Evolutionary conservation across 2,888 invertebrate species (phyloP), one percentile per base, ranked within the genome.

Genomic region (Liposcelis brunnea): DNA sequence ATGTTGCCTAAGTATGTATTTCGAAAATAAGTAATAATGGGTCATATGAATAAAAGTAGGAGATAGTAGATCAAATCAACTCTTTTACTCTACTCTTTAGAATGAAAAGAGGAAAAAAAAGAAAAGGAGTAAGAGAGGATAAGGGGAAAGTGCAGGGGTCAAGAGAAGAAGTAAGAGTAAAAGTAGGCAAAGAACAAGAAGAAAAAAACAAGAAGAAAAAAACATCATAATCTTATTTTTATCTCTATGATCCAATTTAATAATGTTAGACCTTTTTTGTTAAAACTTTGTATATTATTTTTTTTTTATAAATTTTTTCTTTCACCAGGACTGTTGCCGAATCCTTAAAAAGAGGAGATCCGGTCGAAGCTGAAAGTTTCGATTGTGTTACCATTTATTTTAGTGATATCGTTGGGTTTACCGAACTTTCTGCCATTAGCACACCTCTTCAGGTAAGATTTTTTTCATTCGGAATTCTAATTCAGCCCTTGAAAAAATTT

Each of bases 391-490:
- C 85, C 0, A 79, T 86, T 50, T 79, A 83, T 58, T 86, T 86
- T 58, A 84, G 84, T 54, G 85, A 86, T 55, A 80, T 86, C 50
- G 84, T 85, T 1, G 85, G 84, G 1, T 86, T 86, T 56, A 86
- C 85, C 0, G 75, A 76, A 50, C 63, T 86, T 16, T 84, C 83
- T 2, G 83, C 84, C 0, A 72, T 72, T 19, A 80, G 81, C 55
- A 82, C 83, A 0, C 85, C 86, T 0, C 70, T 85, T 60, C 76
- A 80, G 69, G 75, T 74, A 50, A 50, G 34, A n/a, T n/a, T n/a
- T n/a, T n/a, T n/a, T n/a, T n/a, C n/a, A n/a, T n/a, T n/a, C 26
- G 12, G 26, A 16, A 19, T 14, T 19, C 43, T 35, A 16, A 4
- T 7, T 19, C 15, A 44, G 16, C 14, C 16, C n/a, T 12, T 31